Evolutionary conservation across 2,888 invertebrate genomes (phyloP), one percentile per base, ranked within the genome.

Genomic region (Chloroclysta siterata): DNA sequence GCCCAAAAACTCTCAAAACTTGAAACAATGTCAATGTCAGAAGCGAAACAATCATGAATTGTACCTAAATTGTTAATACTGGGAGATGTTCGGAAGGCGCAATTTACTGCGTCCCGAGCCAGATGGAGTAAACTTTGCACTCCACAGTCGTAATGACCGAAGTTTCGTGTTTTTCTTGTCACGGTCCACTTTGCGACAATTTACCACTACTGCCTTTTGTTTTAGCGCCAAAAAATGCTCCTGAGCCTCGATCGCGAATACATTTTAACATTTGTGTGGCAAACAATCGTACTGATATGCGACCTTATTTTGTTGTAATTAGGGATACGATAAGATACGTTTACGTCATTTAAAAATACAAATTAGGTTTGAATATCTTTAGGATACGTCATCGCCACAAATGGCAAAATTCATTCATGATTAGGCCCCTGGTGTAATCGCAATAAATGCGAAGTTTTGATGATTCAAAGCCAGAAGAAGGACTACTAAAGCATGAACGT

Each of bases 131-230:
- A 89, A 89, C 89, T 89, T 89, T 79, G 80, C 84, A 87, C 88
- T 87, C 75, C 74, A 73, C 72, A 73, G 72, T 69, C 76, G 78
- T 88, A 88, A 89, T 87, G 85, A 88, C 80, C 79, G 70, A 88
- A 89, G 81, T 88, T 87, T 81, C 67, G 77, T 83, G 83, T 85
- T 88, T 85, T 88, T 87, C 81, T 85, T 85, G 81, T 82, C 77
- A 70, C 73, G 77, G 76, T 79, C 79, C 76, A 77, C 79, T 83
- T 81, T 78, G 73, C 76, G 74, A 77, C 77, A 77, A 84, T 84
- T 85, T 82, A 81, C 77, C 75, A 76, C 82, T 77, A 75, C 63
- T 72, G 69, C 47, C 72, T 66, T 70, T 61, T 56, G 55, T 56
- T 56, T 61, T 51, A 36, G 28, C 15, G 51, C 50, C 46, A 36